Conservation (phyloP, 2,797 vertebrate species). For the Balearica regulorum region DNA sequence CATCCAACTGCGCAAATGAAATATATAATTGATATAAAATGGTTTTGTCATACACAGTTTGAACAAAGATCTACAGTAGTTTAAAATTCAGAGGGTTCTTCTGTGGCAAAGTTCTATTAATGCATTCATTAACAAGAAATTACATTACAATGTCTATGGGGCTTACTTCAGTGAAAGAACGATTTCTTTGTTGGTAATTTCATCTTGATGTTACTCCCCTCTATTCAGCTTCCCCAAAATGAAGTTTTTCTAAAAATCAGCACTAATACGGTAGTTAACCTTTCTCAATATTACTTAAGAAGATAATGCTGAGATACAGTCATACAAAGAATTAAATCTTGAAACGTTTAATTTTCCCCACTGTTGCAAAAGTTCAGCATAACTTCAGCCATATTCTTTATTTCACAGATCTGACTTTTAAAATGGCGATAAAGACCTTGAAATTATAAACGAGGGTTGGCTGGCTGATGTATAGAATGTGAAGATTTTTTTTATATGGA, state of each 20-base stretch:
- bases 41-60: slow-evolving; percentile 41
- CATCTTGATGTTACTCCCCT: not conserved
- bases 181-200: slow-evolving; percentile 54
- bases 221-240: not conserved
- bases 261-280: slow-evolving; percentile 41
- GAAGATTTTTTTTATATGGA: not conserved
- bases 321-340: not conserved
- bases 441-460: not conserved
- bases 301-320: not conserved
- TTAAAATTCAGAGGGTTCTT: slow-evolving; percentile 42
- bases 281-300: slow-evolving; percentile 53
- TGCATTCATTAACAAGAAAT: slow-evolving; percentile 51
- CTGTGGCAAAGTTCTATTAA: slow-evolving; percentile 40
- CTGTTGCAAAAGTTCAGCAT: not conserved
- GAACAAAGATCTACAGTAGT: slow-evolving; percentile 28
- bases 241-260: slow-evolving; percentile 31
- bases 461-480: not conserved
- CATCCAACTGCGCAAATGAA: slow-evolving; percentile 60
- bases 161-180: slow-evolving; percentile 35
- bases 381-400: not conserved
- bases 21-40: slow-evolving; percentile 58
- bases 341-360: not conserved
- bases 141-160: slow-evolving; percentile 42
- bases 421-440: not conserved
- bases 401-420: not conserved